These are phyloP conservation scores for Brachylomia viminalis DNA, from an alignment of 2,888 invertebrate genomes.

Conservation along the genomic window DNA sequence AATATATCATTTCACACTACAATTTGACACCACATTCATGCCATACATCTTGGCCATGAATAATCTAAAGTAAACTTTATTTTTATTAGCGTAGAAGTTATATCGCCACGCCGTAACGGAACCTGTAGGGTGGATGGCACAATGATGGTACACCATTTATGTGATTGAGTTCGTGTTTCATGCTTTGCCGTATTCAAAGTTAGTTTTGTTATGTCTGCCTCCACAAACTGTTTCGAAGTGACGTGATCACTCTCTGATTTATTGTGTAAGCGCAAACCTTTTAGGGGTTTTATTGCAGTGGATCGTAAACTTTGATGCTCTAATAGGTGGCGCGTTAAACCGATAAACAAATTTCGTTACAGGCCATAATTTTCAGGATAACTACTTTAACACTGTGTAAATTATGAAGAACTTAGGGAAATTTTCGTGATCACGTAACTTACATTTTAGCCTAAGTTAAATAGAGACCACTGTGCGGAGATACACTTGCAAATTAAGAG, in stretches of 20 bases:
- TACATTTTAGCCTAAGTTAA: slow-evolving; percentile 11
- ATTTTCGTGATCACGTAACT: slow-evolving; percentile 30
- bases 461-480: slow-evolving; percentile 13
- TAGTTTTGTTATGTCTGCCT: slow-evolving; percentile 82
- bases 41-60: slow-evolving; percentile 65
- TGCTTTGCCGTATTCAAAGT: slow-evolving; percentile 76
- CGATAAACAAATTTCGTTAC: slow-evolving; percentile 68
- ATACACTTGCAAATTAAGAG: not conserved
- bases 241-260: slow-evolving; percentile 78
- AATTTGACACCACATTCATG: slow-evolving; percentile 82
- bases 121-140: slow-evolving; percentile 71
- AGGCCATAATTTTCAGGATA: slow-evolving; percentile 62
- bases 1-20: slow-evolving; percentile 88
- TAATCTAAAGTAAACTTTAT: slow-evolving; percentile 74
- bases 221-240: slow-evolving; percentile 72
- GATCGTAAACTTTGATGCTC: slow-evolving; percentile 74
- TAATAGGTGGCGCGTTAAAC: slow-evolving; percentile 80
- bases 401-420: slow-evolving; percentile 53
- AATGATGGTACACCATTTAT: slow-evolving; percentile 76
- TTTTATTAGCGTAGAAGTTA: slow-evolving; percentile 60
- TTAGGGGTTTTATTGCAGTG: slow-evolving; percentile 69
- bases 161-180: slow-evolving; percentile 82
- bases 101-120: slow-evolving; percentile 35
- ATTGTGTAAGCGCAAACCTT: slow-evolving; percentile 72
- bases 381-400: slow-evolving; percentile 65